phyloP scores from a whole-genome alignment of 2,797 vertebrate genomes.

The Pipistrellus kuhlii region DNA sequence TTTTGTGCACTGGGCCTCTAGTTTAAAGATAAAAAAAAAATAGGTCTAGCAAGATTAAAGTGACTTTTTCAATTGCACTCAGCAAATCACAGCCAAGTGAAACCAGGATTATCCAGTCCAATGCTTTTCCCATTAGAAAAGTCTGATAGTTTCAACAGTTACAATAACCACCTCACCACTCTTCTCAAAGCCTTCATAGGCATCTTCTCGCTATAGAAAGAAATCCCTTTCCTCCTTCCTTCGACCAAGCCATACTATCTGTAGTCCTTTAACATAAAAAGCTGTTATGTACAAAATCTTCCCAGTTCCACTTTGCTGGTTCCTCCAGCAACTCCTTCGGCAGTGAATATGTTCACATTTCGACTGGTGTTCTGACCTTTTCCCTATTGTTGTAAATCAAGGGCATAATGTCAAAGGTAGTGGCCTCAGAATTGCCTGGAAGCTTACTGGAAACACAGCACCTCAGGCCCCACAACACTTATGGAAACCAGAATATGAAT shows the following conservation, averaged over 20 bases:
- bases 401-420: background rate
- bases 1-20: too few relatives aligned
- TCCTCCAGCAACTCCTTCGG: background rate
- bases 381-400: background rate
- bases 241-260: background rate
- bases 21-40: background rate
- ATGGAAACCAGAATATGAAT: background rate
- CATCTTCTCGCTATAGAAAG: background rate
- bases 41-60: background rate
- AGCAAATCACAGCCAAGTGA: background rate
- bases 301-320: background rate
- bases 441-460: background rate
- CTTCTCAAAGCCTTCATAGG: background rate
- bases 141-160: background rate
- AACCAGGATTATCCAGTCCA: background rate
- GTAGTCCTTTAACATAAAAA: background rate
- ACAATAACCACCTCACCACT: background rate
- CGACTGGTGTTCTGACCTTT: background rate
- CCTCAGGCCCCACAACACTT: background rate
- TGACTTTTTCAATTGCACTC: background rate
- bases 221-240: background rate
- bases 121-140: background rate
- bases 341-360: background rate
- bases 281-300: background rate
- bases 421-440: background rate